A percentile compares a stretch with the other conserved stretches of the same genome.
phyloP scores from a whole-genome alignment of 1,140 invertebrate genomes.

The Drosophila kurseongensis region DNA sequence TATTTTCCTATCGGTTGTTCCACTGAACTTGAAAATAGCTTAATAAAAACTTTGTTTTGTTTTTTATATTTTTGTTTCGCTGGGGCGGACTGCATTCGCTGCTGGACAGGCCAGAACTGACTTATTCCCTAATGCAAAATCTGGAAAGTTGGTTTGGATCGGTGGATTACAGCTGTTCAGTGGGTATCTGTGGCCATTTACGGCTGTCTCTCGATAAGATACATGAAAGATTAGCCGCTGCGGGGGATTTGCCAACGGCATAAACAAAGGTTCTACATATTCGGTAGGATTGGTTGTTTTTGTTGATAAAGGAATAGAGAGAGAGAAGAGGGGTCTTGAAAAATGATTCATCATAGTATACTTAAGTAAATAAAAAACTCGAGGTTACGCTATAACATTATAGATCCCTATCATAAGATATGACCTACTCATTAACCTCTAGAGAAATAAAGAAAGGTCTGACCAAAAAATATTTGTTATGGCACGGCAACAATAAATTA shows the following conservation, averaged over 20 bases:
- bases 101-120: conserved; percentile 39
- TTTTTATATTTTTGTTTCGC: not conserved
- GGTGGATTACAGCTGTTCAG: conserved; percentile 19
- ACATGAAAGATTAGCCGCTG: conserved; percentile 31
- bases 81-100: conserved; percentile 27
- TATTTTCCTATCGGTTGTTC: conserved; percentile 41
- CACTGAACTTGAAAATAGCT: conserved; percentile 24
- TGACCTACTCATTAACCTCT: too few species aligned
- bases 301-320: not conserved
- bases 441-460: too few species aligned
- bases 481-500: too few species aligned
- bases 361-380: too few species aligned
- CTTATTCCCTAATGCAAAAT: not conserved
- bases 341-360: not conserved
- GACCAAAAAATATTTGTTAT: too few species aligned
- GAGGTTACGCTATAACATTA: too few species aligned
- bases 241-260: conserved; percentile 19
- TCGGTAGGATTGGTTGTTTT: not conserved
- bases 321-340: not conserved
- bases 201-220: conserved; percentile 48
- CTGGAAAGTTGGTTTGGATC: conserved; percentile 8
- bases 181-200: conserved; percentile 21
- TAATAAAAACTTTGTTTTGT: conserved; percentile 14
- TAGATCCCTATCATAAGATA: too few species aligned
- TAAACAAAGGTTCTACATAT: conserved; percentile 14